These are phyloP conservation scores for Dicyrtomina minuta DNA, from an alignment of 2,888 invertebrate species.

Conservation along the genomic window DNA sequence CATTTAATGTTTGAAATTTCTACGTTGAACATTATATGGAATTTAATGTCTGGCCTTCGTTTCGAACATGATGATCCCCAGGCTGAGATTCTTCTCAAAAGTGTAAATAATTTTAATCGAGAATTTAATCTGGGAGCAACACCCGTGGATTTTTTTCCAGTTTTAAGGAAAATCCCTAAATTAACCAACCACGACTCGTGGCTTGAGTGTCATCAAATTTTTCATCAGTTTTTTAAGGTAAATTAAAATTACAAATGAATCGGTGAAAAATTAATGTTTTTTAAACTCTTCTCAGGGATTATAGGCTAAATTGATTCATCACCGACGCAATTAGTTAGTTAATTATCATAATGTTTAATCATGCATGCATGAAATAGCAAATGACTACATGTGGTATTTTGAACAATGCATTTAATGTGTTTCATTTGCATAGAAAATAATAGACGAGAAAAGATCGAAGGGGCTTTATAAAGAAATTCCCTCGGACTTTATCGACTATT, in stretches of 20 bases:
- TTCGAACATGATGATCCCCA: slow-evolving; percentile 5
- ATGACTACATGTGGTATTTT: too few relatives aligned
- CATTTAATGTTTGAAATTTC: slow-evolving; percentile 11
- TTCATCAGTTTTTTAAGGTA: slow-evolving; percentile 17
- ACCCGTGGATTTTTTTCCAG: background rate
- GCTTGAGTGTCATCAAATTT: slow-evolving; percentile 3
- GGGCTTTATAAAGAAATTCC: background rate
- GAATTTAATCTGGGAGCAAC: slow-evolving; percentile 23
- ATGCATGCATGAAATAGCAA: too few relatives aligned
- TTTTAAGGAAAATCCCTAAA: slow-evolving; percentile 13
- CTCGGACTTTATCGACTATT: slow-evolving; percentile 10
- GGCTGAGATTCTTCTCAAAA: background rate
- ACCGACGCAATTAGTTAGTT: background rate
- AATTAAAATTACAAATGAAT: background rate
- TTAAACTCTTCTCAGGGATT: background rate
- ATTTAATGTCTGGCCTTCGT: slow-evolving; percentile 11
- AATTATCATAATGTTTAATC: background rate
- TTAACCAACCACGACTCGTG: slow-evolving; percentile 17
- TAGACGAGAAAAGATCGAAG: background rate
- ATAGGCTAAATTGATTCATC: background rate
- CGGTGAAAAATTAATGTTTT: background rate
- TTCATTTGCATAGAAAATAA: slow-evolving; percentile 1
- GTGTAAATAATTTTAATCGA: slow-evolving; percentile 11
- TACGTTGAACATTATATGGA: slow-evolving; percentile 19
- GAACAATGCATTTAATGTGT: too few relatives aligned